phyloP scores from a whole-genome alignment of 64 coral and sea anemone genomes.

The Montipora efflorescens region DNA sequence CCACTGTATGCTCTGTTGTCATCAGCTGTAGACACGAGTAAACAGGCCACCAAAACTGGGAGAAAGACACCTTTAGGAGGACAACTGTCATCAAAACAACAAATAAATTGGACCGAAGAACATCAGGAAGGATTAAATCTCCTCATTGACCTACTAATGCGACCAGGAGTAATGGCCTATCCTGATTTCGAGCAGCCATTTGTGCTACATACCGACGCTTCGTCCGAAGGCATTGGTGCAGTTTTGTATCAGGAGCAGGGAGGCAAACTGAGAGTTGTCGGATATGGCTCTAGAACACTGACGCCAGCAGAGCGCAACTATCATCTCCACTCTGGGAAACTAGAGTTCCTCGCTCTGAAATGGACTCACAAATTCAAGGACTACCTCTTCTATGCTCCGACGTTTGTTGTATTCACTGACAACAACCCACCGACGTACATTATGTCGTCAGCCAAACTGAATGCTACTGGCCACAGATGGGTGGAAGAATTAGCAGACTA shows the following conservation, averaged over 20 bases:
- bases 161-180: constrained; percentile 1
- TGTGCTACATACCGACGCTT: not conserved
- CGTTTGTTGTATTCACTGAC: constrained; percentile 1
- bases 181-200: not conserved
- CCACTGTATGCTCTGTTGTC: not conserved
- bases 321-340: not conserved
- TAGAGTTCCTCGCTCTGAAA: not conserved
- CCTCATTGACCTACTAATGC: not conserved
- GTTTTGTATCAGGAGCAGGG: not conserved
- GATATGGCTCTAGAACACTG: constrained; percentile 1
- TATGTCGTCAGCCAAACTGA: not conserved
- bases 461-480: not conserved
- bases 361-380: constrained; percentile 1
- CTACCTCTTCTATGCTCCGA: not conserved
- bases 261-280: constrained; percentile 22
- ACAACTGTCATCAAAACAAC: not conserved
- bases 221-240: not conserved
- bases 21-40: not conserved
- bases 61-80: not conserved
- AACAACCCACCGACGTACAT: constrained; percentile 6
- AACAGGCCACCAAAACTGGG: not conserved
- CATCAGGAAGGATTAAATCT: not conserved
- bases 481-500: constrained; percentile 1
- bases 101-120: not conserved
- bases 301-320: not conserved